Evolutionary conservation across 2,888 invertebrate genomes (phyloP).

Genomic region (Pandemis corylana): DNA sequence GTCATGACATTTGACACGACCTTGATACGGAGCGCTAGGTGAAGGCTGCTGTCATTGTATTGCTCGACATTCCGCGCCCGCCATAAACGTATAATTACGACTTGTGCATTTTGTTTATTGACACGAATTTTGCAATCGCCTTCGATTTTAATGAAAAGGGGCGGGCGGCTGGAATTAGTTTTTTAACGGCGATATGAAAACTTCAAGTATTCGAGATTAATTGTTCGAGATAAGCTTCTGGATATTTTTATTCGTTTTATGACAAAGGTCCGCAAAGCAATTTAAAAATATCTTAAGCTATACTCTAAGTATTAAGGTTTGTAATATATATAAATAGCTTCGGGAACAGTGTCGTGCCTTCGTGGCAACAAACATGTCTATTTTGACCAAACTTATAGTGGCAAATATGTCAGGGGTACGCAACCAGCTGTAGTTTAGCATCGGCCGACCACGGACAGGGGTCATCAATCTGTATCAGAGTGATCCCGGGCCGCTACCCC

Average conservation of each 20-base stretch:
- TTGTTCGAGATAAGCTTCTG: constrained; percentile 28
- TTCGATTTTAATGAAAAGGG: constrained; percentile 53
- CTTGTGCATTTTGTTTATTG: constrained; percentile 46
- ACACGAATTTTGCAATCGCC: constrained; percentile 48
- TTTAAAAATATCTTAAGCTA: not conserved
- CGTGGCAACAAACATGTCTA: constrained; percentile 37
- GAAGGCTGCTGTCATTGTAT: constrained; percentile 47
- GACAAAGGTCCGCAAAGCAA: not conserved
- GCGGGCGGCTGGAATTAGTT: constrained; percentile 45
- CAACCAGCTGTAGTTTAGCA: constrained; percentile 40
- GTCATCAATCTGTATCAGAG: constrained; percentile 67
- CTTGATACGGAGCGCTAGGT: constrained; percentile 55
- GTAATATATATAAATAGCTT: constrained; percentile 25
- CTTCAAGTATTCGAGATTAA: constrained; percentile 48
- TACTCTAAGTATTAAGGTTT: not conserved
- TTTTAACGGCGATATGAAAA: constrained; percentile 55
- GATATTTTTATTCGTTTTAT: not conserved
- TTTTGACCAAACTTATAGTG: constrained; percentile 37
- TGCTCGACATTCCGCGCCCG: constrained; percentile 42
- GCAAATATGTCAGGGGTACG: constrained; percentile 38
- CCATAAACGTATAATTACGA: constrained; percentile 43
- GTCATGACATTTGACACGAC: constrained; percentile 63
- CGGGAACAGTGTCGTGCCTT: constrained; percentile 9
- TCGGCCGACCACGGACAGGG: constrained; percentile 43
- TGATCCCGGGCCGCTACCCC: constrained; percentile 50